These are phyloP conservation scores for Dascillus cervinus DNA, from an alignment of 2,888 invertebrate species.

Conservation along the genomic window DNA sequence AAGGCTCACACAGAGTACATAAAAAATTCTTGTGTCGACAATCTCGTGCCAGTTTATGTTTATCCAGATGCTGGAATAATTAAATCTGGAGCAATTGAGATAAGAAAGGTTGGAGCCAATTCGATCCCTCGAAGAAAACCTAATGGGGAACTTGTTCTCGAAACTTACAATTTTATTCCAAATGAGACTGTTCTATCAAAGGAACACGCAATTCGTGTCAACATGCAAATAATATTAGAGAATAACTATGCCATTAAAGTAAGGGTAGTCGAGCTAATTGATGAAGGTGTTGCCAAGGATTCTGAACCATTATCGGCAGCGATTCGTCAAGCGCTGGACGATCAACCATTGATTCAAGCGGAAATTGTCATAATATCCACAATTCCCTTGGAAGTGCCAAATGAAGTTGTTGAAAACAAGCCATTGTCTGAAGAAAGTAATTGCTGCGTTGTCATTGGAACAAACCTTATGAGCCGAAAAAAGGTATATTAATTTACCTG, in stretches of 20 bases:
- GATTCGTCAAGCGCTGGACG: slow-evolving; percentile 54
- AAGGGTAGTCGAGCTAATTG: slow-evolving; percentile 46
- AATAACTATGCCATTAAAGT: slow-evolving; percentile 58
- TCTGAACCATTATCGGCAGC: too few relatives aligned
- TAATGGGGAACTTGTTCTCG: slow-evolving; percentile 67
- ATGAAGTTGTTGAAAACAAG: too few relatives aligned
- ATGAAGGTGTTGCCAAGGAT: too few relatives aligned
- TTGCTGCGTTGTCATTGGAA: slow-evolving; percentile 24
- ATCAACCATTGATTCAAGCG: slow-evolving; percentile 62
- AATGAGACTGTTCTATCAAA: slow-evolving; percentile 38
- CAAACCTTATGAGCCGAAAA: slow-evolving; percentile 44
- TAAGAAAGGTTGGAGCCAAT: too few relatives aligned
- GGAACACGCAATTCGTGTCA: slow-evolving; percentile 45
- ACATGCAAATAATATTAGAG: slow-evolving; percentile 66
- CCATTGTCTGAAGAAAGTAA: slow-evolving; percentile 41
- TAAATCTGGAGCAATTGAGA: slow-evolving; percentile 62
- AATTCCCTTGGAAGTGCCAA: too few relatives aligned
- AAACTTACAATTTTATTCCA: slow-evolving; percentile 66
- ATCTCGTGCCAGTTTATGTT: slow-evolving; percentile 32
- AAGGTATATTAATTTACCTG: too few relatives aligned
- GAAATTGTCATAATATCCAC: too few relatives aligned
- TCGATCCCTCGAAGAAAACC: slow-evolving; percentile 58
- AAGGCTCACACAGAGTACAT: slow-evolving; percentile 12
- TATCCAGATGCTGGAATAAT: slow-evolving; percentile 36
- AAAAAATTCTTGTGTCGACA: slow-evolving; percentile 25